Percentiles rank a stretch among this genome's conserved stretches.
Evolutionary conservation across 1,140 invertebrate genomes (phyloP).

Genomic region (Brachionus rubens): DNA sequence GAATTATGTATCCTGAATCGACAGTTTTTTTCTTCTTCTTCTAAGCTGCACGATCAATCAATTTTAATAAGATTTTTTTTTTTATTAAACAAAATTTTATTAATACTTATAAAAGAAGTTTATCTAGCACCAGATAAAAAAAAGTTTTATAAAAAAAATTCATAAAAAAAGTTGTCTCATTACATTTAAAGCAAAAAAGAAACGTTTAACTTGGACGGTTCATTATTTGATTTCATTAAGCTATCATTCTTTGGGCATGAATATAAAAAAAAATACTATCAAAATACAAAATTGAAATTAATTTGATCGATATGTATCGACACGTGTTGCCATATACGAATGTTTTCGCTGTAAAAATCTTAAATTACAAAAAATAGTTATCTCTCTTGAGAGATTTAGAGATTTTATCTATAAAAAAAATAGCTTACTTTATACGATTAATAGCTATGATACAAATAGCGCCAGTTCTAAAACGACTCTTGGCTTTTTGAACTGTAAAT

Average conservation of each 20-base stretch:
- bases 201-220: slow-evolving; percentile 26
- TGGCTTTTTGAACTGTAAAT: slow-evolving; percentile 30
- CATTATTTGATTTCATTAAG: background rate
- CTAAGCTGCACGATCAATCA: too few relatives aligned
- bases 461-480: slow-evolving; percentile 40
- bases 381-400: background rate
- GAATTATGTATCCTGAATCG: too few relatives aligned
- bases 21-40: too few relatives aligned
- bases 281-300: slow-evolving; percentile 14
- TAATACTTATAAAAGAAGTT: background rate
- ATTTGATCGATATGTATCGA: slow-evolving; percentile 16
- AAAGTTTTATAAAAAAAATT: slow-evolving; percentile 18
- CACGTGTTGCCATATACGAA: slow-evolving; percentile 15
- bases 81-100: background rate
- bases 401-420: background rate
- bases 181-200: background rate
- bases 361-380: background rate
- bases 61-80: background rate
- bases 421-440: slow-evolving; percentile 32
- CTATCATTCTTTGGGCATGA: background rate
- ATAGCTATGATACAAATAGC: slow-evolving; percentile 46
- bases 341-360: slow-evolving; percentile 44
- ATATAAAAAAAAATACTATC: background rate
- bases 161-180: background rate
- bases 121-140: slow-evolving; percentile 39